These are phyloP conservation scores for Aspiorhynchus laticeps DNA, from an alignment of 2,113 vertebrate genomes.

Conservation along the genomic window DNA sequence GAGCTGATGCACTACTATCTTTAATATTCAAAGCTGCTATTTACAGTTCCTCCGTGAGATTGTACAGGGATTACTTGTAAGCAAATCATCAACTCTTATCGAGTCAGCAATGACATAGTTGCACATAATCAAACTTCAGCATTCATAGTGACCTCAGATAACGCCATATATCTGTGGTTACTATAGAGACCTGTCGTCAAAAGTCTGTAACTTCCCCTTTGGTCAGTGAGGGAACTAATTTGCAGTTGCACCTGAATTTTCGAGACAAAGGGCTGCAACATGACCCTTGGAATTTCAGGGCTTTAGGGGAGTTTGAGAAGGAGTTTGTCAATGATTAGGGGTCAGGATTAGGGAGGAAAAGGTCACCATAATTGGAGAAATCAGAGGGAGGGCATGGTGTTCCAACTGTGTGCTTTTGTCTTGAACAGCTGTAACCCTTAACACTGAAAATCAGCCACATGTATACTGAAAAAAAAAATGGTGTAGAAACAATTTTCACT, in stretches of 20 bases:
- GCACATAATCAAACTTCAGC: not conserved
- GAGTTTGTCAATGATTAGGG: constrained; percentile 71
- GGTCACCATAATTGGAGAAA: constrained; percentile 72
- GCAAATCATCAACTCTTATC: not conserved
- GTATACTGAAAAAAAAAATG: too few species aligned
- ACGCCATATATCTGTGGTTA: not conserved
- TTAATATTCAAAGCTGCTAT: not conserved
- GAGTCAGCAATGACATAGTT: not conserved
- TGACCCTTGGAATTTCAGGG: constrained; percentile 72
- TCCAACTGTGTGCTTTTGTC: constrained; percentile 81
- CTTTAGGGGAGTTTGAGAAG: constrained; percentile 55
- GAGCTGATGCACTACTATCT: not conserved
- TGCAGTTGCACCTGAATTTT: constrained; percentile 52
- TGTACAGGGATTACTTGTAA: not conserved
- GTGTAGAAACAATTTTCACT: too few species aligned
- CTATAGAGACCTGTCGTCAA: not conserved
- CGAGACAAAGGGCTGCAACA: constrained; percentile 69
- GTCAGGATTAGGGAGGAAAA: constrained; percentile 73
- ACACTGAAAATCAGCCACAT: constrained; percentile 54
- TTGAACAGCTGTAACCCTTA: constrained; percentile 75
- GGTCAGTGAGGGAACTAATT: constrained; percentile 29
- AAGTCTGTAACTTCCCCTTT: constrained; percentile 15
- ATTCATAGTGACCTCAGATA: not conserved
- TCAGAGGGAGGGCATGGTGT: constrained; percentile 56
- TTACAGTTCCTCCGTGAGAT: too few species aligned